phyloP scores from a whole-genome alignment of 2,113 vertebrate species.

The Notarius lentiginosus region DNA sequence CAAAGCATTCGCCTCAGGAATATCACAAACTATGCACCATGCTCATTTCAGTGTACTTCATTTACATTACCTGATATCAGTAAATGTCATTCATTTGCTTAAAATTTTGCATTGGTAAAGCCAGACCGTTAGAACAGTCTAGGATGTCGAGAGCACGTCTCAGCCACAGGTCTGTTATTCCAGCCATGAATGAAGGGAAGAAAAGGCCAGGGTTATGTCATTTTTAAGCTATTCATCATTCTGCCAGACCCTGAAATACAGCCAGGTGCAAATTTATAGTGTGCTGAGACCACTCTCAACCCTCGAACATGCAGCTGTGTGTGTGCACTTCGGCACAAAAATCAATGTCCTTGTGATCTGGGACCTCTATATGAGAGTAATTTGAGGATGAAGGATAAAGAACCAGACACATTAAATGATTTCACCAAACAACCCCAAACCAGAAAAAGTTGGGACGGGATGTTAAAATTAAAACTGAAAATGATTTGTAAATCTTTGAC shows the following conservation, averaged over 20 bases:
- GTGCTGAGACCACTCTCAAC: background rate
- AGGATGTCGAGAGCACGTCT: background rate
- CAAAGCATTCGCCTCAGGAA: background rate
- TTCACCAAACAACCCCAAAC: background rate
- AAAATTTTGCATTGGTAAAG: background rate
- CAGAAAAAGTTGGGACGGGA: too few relatives aligned
- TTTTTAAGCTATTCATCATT: background rate
- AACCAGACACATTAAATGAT: background rate
- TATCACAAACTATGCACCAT: background rate
- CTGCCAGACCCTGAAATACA: background rate
- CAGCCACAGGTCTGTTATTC: background rate
- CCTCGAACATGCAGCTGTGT: constrained; percentile 2
- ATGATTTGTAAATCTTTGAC: too few relatives aligned
- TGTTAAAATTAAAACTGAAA: too few relatives aligned
- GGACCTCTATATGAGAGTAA: background rate
- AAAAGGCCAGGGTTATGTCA: background rate
- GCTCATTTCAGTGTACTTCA: background rate
- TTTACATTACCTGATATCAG: background rate
- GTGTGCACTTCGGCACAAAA: background rate
- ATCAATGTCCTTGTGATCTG: background rate
- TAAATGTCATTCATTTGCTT: background rate
- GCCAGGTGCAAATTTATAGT: constrained; percentile 1
- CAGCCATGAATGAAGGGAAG: constrained; percentile 1
- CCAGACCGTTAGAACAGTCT: background rate
- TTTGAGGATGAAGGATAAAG: background rate